These are phyloP conservation scores for Charanyca ferruginea DNA, from an alignment of 2,888 invertebrate genomes.

Conservation along the genomic window DNA sequence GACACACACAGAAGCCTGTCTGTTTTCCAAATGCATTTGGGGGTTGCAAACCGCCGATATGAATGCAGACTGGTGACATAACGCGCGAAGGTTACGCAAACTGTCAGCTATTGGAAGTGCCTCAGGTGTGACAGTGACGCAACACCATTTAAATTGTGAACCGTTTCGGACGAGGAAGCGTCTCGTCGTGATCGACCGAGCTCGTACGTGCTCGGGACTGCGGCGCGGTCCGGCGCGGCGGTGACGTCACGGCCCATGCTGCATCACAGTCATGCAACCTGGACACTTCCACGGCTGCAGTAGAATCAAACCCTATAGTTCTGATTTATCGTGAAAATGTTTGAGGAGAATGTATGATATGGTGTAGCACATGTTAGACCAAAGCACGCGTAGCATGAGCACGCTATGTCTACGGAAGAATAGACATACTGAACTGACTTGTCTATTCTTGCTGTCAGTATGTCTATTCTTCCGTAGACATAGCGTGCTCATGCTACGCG, in stretches of 20 bases:
- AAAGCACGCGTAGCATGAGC: no score
- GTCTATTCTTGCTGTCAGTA: no score
- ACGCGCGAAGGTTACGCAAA: background rate
- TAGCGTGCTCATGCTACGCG: no score
- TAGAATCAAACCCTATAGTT: no score
- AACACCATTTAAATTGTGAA: constrained; percentile 9
- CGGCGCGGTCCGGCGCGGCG: background rate
- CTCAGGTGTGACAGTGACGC: constrained; percentile 5
- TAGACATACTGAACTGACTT: no score
- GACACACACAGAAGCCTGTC: background rate
- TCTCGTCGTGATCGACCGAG: constrained; percentile 19
- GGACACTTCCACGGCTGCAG: background rate
- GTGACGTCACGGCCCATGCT: constrained; percentile 20
- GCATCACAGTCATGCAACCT: background rate
- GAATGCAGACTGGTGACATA: background rate
- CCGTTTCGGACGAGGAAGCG: background rate
- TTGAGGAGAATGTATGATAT: background rate
- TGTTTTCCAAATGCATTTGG: background rate
- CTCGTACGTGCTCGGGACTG: constrained; percentile 8
- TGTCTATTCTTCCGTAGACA: no score
- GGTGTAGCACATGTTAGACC: background rate
- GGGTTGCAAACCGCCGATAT: background rate
- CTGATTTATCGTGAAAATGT: background rate
- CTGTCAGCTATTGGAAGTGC: background rate
- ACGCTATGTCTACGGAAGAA: no score